Evolutionary conservation across 1,140 invertebrate species (phyloP), one percentile per base, ranked within the genome.

Genomic region (Trichoplusia ni): DNA sequence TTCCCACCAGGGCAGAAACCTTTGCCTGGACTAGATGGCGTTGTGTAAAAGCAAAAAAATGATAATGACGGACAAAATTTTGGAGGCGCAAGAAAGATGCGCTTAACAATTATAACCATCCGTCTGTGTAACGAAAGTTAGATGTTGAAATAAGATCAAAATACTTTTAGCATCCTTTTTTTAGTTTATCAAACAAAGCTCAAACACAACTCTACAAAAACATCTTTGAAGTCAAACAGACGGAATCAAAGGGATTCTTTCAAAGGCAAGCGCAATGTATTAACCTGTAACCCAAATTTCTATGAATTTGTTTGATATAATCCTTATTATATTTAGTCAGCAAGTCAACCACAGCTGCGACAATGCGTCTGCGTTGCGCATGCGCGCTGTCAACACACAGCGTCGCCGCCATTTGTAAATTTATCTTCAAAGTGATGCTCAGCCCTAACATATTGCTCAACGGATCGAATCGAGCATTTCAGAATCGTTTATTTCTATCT

Each of bases 361-460:
- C 79, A 79, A 77, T 79, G 75, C 74, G 73, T 82, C 71, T 58
- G 54, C 40, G 59, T 67, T 58, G 23, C 54, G 62, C 71, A 63
- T 40, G 56, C 64, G 47, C 54, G 53, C 66, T 81, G 82, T 85
- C 84, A 72, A 19, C 42, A 40, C 35, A 7, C 49, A 67, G 66
- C 81, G 78, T 63, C 74, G 54, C 59, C 46, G 16, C 56, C 82
- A 81, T 87, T 83, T 79, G 79, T 85, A 84, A 82, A 77, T 71
- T 69, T 63, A 75, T 84, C 83, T 86, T 86, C 83, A 86, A 88
- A 88, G 85, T 64, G 60, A 73, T 49, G 47, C 37, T 46, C 51
- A 35, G 29, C 29, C 6, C 60, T 79, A 78, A 82, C 71, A 67
- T 77, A 85, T 87, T 71, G 77, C 73, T 58, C 40, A 67, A 73